Evolutionary conservation across 2,797 vertebrate genomes (phyloP), one percentile per base, ranked within the genome.

Genomic region (Neosalanx taihuensis): DNA sequence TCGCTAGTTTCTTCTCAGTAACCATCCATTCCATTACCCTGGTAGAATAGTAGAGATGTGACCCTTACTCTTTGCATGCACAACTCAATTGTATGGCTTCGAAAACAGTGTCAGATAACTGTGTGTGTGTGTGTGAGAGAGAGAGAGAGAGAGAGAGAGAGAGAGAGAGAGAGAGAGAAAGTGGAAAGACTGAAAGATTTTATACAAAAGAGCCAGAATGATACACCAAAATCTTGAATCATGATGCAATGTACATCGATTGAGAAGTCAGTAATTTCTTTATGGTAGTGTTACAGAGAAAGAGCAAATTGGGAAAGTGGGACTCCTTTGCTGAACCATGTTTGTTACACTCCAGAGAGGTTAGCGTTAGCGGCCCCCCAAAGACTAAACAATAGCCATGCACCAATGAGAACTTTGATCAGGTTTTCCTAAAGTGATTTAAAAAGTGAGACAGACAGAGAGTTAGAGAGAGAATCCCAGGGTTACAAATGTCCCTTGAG

Each of bases 51-150:
- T 58, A 60, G 33, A 29, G 57, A 59, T 72, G 33, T 37, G 65
- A 59, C 35, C n/a, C 10, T 74, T 68, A 77, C 31, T 59, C 56
- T 35, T 31, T 67, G 70, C 66, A 72, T 78, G 57, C 56, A 57
- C n/a, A 46, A n/a, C 33, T 23, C 7, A 51, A 26, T 57, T 75
- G 37, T 59, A 31, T 61, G 26, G 51, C 41, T n/a, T 69, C 53
- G 59, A 56, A 61, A 33, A 23, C 15, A 51, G 37, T 61, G 29
- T 41, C 53, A 57, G 23, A 37, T 64, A 13, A 12, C n/a, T 35
- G 33, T 41, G 31, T 70, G 35, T 20, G 29, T 67, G 30, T 76
- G 49, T 10, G 18, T 62, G 30, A 51, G 63, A 68, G 41, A 71
- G 9, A 31, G 60, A 31, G 69, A 10, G 37, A 72, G 66, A 67